Evolutionary conservation across 2,888 invertebrate genomes (phyloP).

Genomic region (Drosophila limbata): DNA sequence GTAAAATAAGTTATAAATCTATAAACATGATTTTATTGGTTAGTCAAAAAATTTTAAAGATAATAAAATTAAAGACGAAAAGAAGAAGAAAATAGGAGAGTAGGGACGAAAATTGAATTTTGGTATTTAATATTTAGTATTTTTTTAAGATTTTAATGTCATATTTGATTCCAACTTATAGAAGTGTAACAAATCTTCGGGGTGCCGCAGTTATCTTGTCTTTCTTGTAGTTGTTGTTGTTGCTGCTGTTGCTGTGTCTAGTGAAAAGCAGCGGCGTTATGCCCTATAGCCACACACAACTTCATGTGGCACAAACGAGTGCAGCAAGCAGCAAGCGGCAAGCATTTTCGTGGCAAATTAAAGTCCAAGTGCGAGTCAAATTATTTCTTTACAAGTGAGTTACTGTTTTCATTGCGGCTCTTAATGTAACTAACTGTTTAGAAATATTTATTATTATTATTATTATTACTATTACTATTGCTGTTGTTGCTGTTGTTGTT

Average conservation of each 20-base stretch:
- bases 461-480: conserved; percentile 15
- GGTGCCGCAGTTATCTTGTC: neutral
- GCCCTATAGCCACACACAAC: conserved; percentile 71
- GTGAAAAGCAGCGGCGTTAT: conserved; percentile 74
- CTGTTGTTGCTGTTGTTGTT: conserved; percentile 1
- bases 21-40: no score
- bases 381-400: conserved; percentile 82
- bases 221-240: conserved; percentile 18
- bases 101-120: no score
- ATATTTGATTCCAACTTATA: neutral
- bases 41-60: no score
- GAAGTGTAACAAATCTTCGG: neutral
- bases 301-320: conserved; percentile 56
- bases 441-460: conserved; percentile 75
- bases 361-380: conserved; percentile 83
- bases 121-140: no score
- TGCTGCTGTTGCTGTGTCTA: conserved; percentile 17
- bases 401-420: conserved; percentile 83
- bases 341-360: conserved; percentile 81
- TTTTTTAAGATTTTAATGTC: neutral
- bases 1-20: no score
- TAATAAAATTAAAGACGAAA: no score
- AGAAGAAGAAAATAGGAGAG: no score
- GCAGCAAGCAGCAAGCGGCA: conserved; percentile 25
- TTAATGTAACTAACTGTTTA: conserved; percentile 82